A percentile compares a stretch with the other conserved stretches of the same genome.
phyloP scores from a whole-genome alignment of 2,888 invertebrate genomes.

The Agonopterix alstromeriana region DNA sequence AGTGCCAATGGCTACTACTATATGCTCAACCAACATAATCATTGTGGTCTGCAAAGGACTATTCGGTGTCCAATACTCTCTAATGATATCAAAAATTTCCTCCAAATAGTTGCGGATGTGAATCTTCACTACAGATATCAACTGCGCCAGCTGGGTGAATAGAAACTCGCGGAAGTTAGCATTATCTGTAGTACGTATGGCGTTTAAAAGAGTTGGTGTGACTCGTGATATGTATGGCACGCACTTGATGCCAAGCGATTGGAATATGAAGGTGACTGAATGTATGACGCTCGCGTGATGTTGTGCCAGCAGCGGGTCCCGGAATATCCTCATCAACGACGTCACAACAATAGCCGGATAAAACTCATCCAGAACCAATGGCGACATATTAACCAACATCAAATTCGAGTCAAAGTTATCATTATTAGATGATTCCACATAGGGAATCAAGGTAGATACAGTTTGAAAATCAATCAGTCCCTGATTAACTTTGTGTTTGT shows the following conservation, averaged over 20 bases:
- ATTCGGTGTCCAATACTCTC: conserved; percentile 94
- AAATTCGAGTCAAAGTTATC: conserved; percentile 80
- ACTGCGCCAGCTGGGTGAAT: conserved; percentile 93
- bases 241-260: conserved; percentile 95
- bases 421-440: conserved; percentile 80
- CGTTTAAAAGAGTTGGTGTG: conserved; percentile 90
- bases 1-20: conserved; percentile 94
- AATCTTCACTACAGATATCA: conserved; percentile 97
- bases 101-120: conserved; percentile 97
- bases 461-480: conserved; percentile 93
- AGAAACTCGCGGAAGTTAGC: conserved; percentile 91
- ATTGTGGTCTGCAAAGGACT: conserved; percentile 91
- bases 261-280: conserved; percentile 97
- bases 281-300: conserved; percentile 97
- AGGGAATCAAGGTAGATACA: conserved; percentile 87
- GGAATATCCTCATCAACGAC: conserved; percentile 94
- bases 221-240: conserved; percentile 95
- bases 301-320: conserved; percentile 92
- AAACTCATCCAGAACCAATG: conserved; percentile 93
- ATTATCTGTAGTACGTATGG: conserved; percentile 90
- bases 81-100: conserved; percentile 94
- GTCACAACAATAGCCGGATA: conserved; percentile 98
- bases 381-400: conserved; percentile 95
- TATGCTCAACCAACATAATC: conserved; percentile 93
- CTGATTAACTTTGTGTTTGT: conserved; percentile 96